Conservation (phyloP, 2,797 vertebrate genomes). For the Pangasius krempfi region DNA sequence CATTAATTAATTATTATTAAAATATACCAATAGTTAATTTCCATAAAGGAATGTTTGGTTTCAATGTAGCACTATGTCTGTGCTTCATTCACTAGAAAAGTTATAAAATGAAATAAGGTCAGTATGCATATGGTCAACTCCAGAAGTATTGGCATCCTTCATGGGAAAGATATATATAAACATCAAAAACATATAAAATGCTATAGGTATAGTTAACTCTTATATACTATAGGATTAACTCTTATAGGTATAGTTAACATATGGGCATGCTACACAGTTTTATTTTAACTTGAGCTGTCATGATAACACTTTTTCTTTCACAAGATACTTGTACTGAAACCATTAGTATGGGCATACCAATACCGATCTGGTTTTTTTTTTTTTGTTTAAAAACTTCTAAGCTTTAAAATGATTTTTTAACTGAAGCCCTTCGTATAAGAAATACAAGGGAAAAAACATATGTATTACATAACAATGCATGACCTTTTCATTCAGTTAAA, state of each 20-base stretch:
- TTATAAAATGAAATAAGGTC: not conserved
- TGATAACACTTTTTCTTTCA: not conserved
- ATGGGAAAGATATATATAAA: not conserved
- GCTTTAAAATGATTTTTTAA: not conserved
- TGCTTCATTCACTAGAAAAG: not conserved
- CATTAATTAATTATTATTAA: no score
- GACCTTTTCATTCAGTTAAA: no score
- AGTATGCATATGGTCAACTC: not conserved
- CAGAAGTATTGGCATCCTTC: not conserved
- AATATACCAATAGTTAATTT: not conserved
- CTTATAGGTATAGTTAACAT: not conserved
- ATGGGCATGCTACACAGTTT: not conserved
- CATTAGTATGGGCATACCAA: not conserved
- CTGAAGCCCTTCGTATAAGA: not conserved
- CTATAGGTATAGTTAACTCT: not conserved
- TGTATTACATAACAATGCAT: not conserved
- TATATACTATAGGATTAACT: no score
- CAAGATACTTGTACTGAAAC: not conserved
- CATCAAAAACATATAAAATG: not conserved
- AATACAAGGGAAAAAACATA: not conserved
- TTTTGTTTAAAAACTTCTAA: no score
- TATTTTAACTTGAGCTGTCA: not conserved
- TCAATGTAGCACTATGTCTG: not conserved
- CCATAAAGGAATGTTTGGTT: not conserved
- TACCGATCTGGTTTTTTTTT: not conserved